Evolutionary conservation across 2,113 vertebrate genomes (phyloP).

Genomic region (Lepisosteus oculatus): DNA sequence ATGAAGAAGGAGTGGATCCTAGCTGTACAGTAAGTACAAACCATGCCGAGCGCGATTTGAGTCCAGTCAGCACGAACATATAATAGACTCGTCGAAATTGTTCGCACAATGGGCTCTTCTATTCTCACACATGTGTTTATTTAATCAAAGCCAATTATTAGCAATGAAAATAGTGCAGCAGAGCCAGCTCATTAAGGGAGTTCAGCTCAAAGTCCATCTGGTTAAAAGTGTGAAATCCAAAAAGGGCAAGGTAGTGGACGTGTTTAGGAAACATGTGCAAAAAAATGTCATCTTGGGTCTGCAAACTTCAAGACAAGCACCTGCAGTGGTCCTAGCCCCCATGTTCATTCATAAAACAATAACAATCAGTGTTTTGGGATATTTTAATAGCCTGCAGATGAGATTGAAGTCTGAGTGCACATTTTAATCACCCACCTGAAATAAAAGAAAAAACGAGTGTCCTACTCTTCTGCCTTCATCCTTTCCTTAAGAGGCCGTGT

Average conservation of each 20-base stretch:
- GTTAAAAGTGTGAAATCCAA: neutral
- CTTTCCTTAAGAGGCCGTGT: too few relatives aligned
- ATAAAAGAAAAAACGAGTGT: too few relatives aligned
- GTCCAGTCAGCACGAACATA: too few relatives aligned
- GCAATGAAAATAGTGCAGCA: neutral
- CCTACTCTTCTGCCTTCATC: too few relatives aligned
- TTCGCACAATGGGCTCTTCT: conserved; percentile 7
- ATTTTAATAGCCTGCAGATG: too few relatives aligned
- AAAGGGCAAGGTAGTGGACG: neutral
- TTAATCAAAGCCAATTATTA: conserved; percentile 22
- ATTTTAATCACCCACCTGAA: too few relatives aligned
- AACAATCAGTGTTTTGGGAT: too few relatives aligned
- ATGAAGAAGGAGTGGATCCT: too few relatives aligned
- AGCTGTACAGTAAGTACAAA: too few relatives aligned
- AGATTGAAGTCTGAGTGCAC: too few relatives aligned
- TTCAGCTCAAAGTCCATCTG: neutral
- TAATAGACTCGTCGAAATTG: neutral
- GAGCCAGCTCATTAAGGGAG: neutral
- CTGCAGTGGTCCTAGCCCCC: neutral
- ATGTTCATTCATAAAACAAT: too few relatives aligned
- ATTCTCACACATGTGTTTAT: neutral
- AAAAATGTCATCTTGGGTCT: neutral
- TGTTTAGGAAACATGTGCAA: neutral
- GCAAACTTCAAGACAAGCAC: neutral
- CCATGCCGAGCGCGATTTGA: too few relatives aligned